Base-by-base conservation (phyloP, 2,888 invertebrate species). In the Cepaea hortensis region DNA sequence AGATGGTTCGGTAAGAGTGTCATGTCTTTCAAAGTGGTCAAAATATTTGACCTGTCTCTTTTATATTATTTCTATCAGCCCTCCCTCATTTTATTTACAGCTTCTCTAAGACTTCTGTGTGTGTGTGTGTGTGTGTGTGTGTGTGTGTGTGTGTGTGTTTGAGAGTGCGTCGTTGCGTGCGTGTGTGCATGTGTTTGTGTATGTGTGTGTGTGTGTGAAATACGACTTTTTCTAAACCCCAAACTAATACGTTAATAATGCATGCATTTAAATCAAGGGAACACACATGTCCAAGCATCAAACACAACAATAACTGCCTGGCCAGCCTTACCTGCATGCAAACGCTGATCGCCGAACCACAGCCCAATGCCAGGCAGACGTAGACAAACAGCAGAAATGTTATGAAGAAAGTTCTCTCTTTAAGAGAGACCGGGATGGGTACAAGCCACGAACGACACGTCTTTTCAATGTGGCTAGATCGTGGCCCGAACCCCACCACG, bases 381-480 rank as follows among this genome's bases (percentile, higher is more conserved):
- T 88, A 91, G 20, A 90, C 91, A 65, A 90, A 88, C 20, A 88
- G 72, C 50, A 92, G 84, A 70, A 91, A 90, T 5, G 88, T 88
- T n/a, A 91, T 79, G 61, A 90, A 90, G 84, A 90, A 92, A 9
- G 89, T 88, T 84, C 89, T 88, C 79, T 91, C 87, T 48, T 85
- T 85, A 3, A 35, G 77, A 9, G 83, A 68, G 46, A 23, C n/a
- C 0, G 91, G 91, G 5, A 84, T 88, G 13, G 91, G 88, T n/a
- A 89, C 87, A 46, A 92, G 89, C 91, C 92, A 92, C n/a, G 90
- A 89, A 62, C 89, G 85, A 87, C 92, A 92, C 4, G 81, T 91
- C 5, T 75, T 87, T 73, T 82, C 68, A 48, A 87, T 88, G 18
- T 85, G 82, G 76, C 90, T 86, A 11, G 88, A 88, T 5, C 81